Conservation (phyloP, 2,113 vertebrate species). For the Ptilorrhoa leucosticta region DNA sequence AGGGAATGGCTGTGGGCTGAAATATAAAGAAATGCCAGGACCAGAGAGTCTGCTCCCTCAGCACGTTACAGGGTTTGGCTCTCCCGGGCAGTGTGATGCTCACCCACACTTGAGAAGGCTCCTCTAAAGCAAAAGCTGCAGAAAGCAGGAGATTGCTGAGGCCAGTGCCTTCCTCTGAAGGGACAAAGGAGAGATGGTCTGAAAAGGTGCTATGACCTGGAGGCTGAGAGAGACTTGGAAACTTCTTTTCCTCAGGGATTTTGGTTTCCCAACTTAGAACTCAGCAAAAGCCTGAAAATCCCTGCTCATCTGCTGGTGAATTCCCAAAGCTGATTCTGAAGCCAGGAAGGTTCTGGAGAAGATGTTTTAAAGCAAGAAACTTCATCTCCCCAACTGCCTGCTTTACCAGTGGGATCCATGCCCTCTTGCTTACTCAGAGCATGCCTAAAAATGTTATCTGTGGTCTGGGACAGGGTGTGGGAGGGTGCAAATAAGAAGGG, state of each 20-base stretch:
- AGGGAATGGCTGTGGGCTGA: slow-evolving; percentile 44
- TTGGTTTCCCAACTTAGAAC: background rate
- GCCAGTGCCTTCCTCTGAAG: background rate
- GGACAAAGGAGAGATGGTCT: background rate
- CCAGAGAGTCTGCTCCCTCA: background rate
- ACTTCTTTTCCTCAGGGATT: background rate
- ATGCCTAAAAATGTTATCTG: background rate
- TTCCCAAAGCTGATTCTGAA: background rate
- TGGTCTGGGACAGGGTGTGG: background rate
- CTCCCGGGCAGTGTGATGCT: background rate
- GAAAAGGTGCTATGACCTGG: background rate
- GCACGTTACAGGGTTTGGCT: background rate
- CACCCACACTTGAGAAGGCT: background rate
- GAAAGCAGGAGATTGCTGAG: background rate
- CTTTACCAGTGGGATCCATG: background rate
- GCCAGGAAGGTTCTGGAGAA: background rate
- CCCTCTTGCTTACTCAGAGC: background rate
- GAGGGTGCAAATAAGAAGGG: background rate
- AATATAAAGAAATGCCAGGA: slow-evolving; percentile 21
- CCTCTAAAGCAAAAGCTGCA: background rate
- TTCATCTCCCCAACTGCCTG: background rate
- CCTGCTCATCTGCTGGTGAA: background rate
- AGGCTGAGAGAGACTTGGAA: background rate
- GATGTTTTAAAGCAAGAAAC: background rate
- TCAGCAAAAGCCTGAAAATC: background rate